These are phyloP conservation scores for Gastrophysa polygoni DNA, from an alignment of 2,888 invertebrate species.

Conservation along the genomic window DNA sequence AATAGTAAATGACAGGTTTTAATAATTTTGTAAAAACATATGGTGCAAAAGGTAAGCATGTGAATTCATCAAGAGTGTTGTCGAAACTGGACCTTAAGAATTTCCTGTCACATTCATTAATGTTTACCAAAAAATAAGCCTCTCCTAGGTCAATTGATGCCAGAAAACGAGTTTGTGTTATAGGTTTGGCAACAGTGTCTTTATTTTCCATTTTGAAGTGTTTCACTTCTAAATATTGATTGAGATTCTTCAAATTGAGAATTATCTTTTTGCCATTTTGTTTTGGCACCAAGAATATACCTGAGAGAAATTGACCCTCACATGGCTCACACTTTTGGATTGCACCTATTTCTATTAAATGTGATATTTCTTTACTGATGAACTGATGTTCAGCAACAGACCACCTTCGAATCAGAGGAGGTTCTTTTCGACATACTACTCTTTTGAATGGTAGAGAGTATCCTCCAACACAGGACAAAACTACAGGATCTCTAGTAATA, in stretches of 20 bases:
- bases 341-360: conserved; percentile 1
- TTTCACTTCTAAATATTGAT: no score
- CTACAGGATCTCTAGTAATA: not conserved
- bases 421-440: not conserved
- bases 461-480: conserved; percentile 5
- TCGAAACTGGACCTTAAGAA: no score
- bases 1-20: conserved; percentile 8
- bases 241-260: no score
- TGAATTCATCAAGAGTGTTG: no score
- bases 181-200: no score
- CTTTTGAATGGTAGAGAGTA: conserved; percentile 8
- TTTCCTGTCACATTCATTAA: not conserved
- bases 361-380: conserved; percentile 1
- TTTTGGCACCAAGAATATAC: conserved; percentile 7
- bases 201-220: no score
- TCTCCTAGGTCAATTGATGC: no score
- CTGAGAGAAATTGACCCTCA: conserved; percentile 5
- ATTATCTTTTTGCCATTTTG: conserved; percentile 1
- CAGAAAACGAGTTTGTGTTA: no score
- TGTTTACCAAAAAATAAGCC: no score
- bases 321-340: conserved; percentile 3
- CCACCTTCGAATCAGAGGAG: not conserved
- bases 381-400: not conserved
- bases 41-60: not conserved
- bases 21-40: conserved; percentile 6